Evolutionary conservation across 2,888 invertebrate species (phyloP).

Genomic region (Dasypolia templi): DNA sequence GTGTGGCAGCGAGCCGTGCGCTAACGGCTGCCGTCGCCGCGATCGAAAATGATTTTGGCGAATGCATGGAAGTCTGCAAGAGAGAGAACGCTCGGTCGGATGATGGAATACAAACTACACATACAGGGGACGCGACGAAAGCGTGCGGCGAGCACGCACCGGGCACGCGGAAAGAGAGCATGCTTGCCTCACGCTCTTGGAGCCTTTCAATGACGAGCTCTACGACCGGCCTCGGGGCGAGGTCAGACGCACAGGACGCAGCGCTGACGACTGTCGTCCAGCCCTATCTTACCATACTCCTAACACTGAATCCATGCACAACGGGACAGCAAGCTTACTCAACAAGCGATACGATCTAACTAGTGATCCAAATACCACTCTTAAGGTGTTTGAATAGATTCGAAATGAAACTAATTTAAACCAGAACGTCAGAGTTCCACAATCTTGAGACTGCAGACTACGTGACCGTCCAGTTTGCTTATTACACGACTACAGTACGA

Average conservation of each 20-base stretch:
- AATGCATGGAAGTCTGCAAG: conserved; percentile 95
- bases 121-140: conserved; percentile 36
- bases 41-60: conserved; percentile 93
- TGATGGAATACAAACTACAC: conserved; percentile 69
- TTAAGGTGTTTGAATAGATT: conserved; percentile 19
- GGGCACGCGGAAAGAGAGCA: neutral
- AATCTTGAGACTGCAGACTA: conserved; percentile 26
- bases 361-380: conserved; percentile 52
- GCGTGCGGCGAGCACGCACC: conserved; percentile 33
- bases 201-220: conserved; percentile 4
- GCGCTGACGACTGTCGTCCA: conserved; percentile 15
- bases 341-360: conserved; percentile 65
- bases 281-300: conserved; percentile 35
- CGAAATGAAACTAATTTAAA: conserved; percentile 22
- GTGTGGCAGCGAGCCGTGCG: conserved; percentile 82
- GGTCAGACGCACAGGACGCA: conserved; percentile 1
- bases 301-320: conserved; percentile 74
- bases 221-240: conserved; percentile 2
- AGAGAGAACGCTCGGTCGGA: conserved; percentile 85
- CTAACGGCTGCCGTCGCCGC: conserved; percentile 91
- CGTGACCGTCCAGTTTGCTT: conserved; percentile 24
- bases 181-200: conserved; percentile 38
- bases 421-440: conserved; percentile 29
- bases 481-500: conserved; percentile 58
- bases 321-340: conserved; percentile 70